phyloP scores from a whole-genome alignment of 2,113 vertebrate genomes.

The Terrapene triunguis region DNA sequence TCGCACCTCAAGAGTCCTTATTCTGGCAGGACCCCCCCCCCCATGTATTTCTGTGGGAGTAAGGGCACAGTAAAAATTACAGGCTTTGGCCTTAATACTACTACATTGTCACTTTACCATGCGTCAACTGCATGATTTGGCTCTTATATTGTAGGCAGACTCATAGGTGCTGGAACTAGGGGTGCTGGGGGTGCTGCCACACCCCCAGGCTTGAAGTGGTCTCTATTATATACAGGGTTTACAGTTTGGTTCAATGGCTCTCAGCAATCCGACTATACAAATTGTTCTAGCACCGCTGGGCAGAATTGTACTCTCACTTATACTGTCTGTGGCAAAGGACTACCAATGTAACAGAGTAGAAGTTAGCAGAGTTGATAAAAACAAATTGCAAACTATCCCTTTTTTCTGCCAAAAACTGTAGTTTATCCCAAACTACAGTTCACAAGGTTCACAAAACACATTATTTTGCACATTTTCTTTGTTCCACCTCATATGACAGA shows the following conservation, averaged over 20 bases:
- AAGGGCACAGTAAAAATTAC: not conserved
- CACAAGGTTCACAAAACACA: not conserved
- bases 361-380: conserved; percentile 11
- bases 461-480: not conserved
- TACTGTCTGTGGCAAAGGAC: not conserved
- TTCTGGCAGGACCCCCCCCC: not conserved
- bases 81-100: not conserved
- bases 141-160: not conserved
- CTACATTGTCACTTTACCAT: not conserved
- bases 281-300: no score
- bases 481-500: not conserved
- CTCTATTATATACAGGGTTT: no score
- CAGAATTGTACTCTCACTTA: not conserved
- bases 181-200: no score
- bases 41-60: not conserved
- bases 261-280: no score
- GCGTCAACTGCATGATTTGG: not conserved
- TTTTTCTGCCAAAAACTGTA: no score
- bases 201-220: no score
- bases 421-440: not conserved
- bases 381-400: not conserved
- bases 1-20: fast-evolving
- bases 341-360: not conserved
- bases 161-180: not conserved
- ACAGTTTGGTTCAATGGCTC: no score